phyloP scores from a whole-genome alignment of 2,888 invertebrate species.

The Tipula confusa region DNA sequence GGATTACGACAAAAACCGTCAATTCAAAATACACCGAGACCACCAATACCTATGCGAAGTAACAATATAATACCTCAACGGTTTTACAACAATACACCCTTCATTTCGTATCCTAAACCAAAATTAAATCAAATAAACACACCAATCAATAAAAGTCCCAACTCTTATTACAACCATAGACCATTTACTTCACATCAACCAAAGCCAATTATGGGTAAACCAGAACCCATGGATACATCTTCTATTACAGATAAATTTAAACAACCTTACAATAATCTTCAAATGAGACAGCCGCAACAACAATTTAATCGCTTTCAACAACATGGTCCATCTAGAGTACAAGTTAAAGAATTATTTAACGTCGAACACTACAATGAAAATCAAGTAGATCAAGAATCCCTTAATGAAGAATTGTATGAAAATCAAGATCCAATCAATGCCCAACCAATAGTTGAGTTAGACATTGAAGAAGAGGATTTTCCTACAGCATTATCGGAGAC shows the following conservation, averaged over 20 bases:
- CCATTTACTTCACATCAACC: not conserved
- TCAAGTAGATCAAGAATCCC: not conserved
- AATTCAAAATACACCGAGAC: not conserved
- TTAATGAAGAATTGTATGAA: not conserved
- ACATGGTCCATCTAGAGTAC: not conserved
- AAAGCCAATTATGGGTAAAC: no score
- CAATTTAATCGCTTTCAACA: not conserved
- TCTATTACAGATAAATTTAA: no score
- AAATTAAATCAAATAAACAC: no score
- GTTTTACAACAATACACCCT: not conserved
- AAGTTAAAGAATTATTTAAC: not conserved
- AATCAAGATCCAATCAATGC: not conserved
- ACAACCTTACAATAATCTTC: no score
- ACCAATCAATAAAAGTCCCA: no score
- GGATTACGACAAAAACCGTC: not conserved
- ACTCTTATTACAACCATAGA: not conserved
- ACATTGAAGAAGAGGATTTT: not conserved
- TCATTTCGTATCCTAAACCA: no score
- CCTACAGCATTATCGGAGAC: not conserved
- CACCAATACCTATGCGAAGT: not conserved
- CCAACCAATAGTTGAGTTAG: not conserved
- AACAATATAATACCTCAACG: not conserved
- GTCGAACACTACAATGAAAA: not conserved
- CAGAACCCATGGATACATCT: no score
- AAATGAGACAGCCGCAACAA: not conserved